A percentile compares a stretch with the other conserved stretches of the same genome.
These are phyloP conservation scores for Deroplatys truncata DNA, from an alignment of 2,888 invertebrate genomes.

Conservation along the genomic window DNA sequence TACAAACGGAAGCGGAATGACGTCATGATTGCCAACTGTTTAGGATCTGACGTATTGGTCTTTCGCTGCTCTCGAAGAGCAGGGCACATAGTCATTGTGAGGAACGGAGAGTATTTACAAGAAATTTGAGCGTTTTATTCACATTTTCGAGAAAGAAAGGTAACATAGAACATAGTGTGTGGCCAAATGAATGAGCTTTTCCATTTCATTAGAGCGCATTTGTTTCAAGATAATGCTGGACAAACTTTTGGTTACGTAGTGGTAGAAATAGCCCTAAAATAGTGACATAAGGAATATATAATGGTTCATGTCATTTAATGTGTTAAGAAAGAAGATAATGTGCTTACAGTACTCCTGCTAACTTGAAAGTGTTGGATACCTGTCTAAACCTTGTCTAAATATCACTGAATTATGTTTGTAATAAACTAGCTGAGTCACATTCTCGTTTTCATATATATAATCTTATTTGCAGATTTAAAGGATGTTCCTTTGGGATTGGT, in stretches of 20 bases:
- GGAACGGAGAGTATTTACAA: not conserved
- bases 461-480: slow-evolving; percentile 28
- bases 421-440: slow-evolving; percentile 22
- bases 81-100: not conserved
- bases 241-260: not conserved
- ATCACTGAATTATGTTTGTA: not conserved
- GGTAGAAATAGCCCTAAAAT: not conserved
- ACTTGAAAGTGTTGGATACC: not conserved
- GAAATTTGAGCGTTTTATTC: not conserved
- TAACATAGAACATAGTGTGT: not conserved
- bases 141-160: not conserved
- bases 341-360: not conserved
- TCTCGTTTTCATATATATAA: not conserved
- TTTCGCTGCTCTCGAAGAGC: not conserved
- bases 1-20: not conserved
- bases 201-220: not conserved
- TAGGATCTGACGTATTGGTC: slow-evolving; percentile 19
- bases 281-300: not conserved
- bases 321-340: not conserved
- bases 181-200: not conserved
- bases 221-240: not conserved
- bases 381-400: not conserved
- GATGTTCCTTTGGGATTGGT: slow-evolving; percentile 97
- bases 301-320: not conserved
- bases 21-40: slow-evolving; percentile 21